Conservation (phyloP, 2,113 vertebrate species). For the Clarias batrachus region DNA sequence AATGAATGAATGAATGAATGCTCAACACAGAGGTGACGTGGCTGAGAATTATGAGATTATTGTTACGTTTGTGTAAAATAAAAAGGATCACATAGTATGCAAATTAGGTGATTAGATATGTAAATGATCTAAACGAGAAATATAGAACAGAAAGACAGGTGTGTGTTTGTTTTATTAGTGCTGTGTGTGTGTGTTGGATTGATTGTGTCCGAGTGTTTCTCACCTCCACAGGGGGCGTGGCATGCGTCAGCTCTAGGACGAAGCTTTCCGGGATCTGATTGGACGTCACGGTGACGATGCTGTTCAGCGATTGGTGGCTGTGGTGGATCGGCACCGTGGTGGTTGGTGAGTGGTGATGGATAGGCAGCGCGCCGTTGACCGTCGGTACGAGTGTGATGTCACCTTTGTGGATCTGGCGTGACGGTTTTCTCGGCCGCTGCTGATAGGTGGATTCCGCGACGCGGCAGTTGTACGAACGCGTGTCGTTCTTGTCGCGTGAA, state of each 20-base stretch:
- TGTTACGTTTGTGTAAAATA: conserved; percentile 8
- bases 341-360: conserved; percentile 90
- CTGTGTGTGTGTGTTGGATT: conserved; percentile 9
- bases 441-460: conserved; percentile 94
- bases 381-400: conserved; percentile 95
- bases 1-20: conserved; percentile 5
- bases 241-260: conserved; percentile 89
- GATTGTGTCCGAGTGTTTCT: conserved; percentile 56
- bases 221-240: conserved; percentile 96
- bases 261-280: conserved; percentile 97
- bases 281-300: conserved; percentile 95
- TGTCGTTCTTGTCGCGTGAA: conserved; percentile 93
- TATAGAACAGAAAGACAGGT: not conserved
- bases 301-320: conserved; percentile 95
- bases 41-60: not conserved
- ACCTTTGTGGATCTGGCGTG: conserved; percentile 94
- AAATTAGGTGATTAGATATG: not conserved
- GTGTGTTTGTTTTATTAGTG: not conserved
- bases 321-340: conserved; percentile 91
- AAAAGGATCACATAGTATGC: not conserved
- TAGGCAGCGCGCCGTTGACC: conserved; percentile 89
- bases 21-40: conserved; percentile 8
- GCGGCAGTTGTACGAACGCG: conserved; percentile 91
- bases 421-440: conserved; percentile 91
- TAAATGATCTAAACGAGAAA: not conserved